phyloP scores from a whole-genome alignment of 2,797 vertebrate genomes.

The Poeciliopsis presidionis region DNA sequence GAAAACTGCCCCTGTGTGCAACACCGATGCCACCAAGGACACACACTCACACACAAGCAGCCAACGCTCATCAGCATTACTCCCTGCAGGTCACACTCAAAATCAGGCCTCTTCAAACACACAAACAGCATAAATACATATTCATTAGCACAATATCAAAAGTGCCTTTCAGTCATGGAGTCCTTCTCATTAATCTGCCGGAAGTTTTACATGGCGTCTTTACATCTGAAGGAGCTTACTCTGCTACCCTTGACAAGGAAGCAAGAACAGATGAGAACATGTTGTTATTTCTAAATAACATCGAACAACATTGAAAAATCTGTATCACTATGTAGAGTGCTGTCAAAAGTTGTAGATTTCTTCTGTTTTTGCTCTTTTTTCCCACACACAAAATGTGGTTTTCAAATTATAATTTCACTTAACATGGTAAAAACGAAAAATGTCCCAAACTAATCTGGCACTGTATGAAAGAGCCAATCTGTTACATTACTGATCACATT shows the following conservation, averaged over 20 bases:
- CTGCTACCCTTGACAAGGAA: not conserved
- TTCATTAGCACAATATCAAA: constrained; percentile 28
- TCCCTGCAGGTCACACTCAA: constrained; percentile 28
- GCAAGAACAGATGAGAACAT: not conserved
- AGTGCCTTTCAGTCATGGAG: not conserved
- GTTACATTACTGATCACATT: not conserved
- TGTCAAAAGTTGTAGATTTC: not conserved
- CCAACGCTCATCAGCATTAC: constrained; percentile 28
- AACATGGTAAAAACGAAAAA: not conserved
- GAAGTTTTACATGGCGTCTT: constrained; percentile 1
- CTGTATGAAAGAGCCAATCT: no score
- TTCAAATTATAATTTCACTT: not conserved
- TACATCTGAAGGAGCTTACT: not conserved
- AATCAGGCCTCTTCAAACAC: constrained; percentile 16
- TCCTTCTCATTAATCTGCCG: not conserved
- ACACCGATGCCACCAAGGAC: constrained; percentile 12
- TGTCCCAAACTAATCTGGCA: no score
- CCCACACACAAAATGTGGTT: not conserved
- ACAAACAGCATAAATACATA: constrained; percentile 27
- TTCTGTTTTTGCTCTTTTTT: not conserved
- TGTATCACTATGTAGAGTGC: not conserved
- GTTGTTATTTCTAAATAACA: not conserved
- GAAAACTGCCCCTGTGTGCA: constrained; percentile 42
- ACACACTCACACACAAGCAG: constrained; percentile 14
- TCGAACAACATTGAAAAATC: not conserved